Evolutionary conservation across 2,113 vertebrate species (phyloP), one percentile per base, ranked within the genome.

Genomic region (Aspiorhynchus laticeps): DNA sequence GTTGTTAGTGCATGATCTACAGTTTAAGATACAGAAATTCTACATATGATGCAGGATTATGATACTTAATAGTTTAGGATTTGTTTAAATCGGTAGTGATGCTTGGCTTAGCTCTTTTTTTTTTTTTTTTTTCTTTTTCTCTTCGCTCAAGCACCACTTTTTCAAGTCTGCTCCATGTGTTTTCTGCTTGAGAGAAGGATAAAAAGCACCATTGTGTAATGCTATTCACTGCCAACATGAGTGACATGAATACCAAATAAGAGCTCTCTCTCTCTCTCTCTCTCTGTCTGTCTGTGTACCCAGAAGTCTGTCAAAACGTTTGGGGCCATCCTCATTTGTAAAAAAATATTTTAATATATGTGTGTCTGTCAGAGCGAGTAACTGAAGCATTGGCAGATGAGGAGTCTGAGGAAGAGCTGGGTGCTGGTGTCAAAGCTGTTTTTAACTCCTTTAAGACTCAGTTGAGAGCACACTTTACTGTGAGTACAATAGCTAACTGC

Each of bases 381-480:
- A n/a, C 78, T 74, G 71, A 88, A 67, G 56, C 90, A 78, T 63
- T 59, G 0, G 1, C 26, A 0, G 85, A 91, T 36, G 28, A 9
- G 19, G 90, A 90, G 26, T 81, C 85, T 6, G 92, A 91, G 90
- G n/a, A 67, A 9, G 80, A 91, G 19, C 53, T 87, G 19, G 92
- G 87, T 0, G 87, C 90, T 9, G 92, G 93, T 24, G 85, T 97
- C 65, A 88, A 90, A 28, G 21, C 90, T 69, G 92, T 94, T 2
- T 96, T 98, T 90, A 95, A 95, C 87, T 91, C 26, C 75, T 96
- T 97, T 89, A 93, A 90, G 41, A 9, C 17, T 21, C 93, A 95
- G 4, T 89, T 98, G 48, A 95, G 93, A 84, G 93, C 95, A 36
- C 91, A 91, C 1, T 95, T 95, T 21, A 92, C 92, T 89, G 98